Conservation (phyloP, 1,140 invertebrate genomes). For the Bicyclus anynana region DNA sequence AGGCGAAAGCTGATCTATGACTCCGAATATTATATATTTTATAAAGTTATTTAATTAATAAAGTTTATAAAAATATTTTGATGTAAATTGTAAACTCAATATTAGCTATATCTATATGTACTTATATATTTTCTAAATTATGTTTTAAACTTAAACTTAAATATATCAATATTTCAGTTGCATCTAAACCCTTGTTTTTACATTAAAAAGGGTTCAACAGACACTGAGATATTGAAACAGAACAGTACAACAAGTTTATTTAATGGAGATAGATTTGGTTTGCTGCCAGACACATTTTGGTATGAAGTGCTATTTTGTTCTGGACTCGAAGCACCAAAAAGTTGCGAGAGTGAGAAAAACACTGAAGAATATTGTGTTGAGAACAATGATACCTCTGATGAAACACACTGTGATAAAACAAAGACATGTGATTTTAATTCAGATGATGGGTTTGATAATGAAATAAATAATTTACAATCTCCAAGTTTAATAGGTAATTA, state of each 20-base stretch:
- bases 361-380: constrained; percentile 17
- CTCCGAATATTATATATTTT: too few species aligned
- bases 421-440: not conserved
- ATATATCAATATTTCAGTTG: constrained; percentile 40
- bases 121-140: too few species aligned
- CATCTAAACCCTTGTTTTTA: constrained; percentile 62
- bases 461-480: constrained; percentile 31
- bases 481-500: constrained; percentile 32
- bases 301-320: constrained; percentile 41
- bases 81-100: too few species aligned
- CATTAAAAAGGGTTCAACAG: constrained; percentile 31
- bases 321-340: not conserved
- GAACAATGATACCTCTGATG: not conserved
- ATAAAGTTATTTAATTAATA: too few species aligned
- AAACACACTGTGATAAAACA: not conserved
- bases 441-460: constrained; percentile 9
- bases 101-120: too few species aligned
- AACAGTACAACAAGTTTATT: constrained; percentile 23
- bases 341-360: constrained; percentile 11
- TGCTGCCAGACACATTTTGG: constrained; percentile 49
- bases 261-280: constrained; percentile 55
- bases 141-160: too few species aligned
- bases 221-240: constrained; percentile 39
- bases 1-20: too few species aligned
- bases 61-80: too few species aligned